Conservation (phyloP, 1,140 invertebrate species). For the Drosophila watanabei region DNA sequence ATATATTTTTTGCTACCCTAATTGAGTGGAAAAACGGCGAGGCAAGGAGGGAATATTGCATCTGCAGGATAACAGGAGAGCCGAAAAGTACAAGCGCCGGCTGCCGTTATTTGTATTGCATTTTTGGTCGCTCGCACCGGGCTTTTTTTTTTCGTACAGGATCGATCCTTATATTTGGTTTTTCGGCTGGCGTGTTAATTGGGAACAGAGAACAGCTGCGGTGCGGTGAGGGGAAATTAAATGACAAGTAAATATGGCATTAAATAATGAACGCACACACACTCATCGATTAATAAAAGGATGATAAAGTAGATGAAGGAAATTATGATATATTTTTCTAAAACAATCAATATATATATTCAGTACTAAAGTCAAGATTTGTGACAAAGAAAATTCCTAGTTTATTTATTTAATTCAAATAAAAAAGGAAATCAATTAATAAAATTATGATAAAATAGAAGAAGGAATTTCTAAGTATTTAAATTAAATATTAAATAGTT, state of each 20-base stretch:
- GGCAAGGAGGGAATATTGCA: constrained; percentile 36
- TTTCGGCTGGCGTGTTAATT: constrained; percentile 65
- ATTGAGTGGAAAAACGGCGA: constrained; percentile 73
- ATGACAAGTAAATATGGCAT: constrained; percentile 28
- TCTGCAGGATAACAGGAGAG: constrained; percentile 55
- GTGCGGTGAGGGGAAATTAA: constrained; percentile 21
- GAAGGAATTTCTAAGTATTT: too few relatives aligned
- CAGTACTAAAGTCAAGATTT: too few relatives aligned
- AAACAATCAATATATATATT: too few relatives aligned
- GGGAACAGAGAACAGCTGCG: constrained; percentile 67
- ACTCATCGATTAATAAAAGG: constrained; percentile 5
- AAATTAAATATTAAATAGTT: too few relatives aligned
- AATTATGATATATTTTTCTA: too few relatives aligned
- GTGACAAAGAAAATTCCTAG: too few relatives aligned
- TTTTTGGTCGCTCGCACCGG: constrained; percentile 68
- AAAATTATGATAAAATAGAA: too few relatives aligned
- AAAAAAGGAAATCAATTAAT: too few relatives aligned
- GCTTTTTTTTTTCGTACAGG: constrained; percentile 39
- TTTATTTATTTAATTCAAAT: too few relatives aligned
- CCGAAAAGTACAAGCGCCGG: constrained; percentile 40
- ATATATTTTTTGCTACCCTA: constrained; percentile 77
- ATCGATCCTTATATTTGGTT: not conserved
- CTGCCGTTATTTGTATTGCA: constrained; percentile 78
- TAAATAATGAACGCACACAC: constrained; percentile 29
- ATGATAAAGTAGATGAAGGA: not conserved